Percentiles rank a stretch among this genome's conserved stretches.
Evolutionary conservation across 2,888 invertebrate species (phyloP).

Genomic region (Pandemis heparana): DNA sequence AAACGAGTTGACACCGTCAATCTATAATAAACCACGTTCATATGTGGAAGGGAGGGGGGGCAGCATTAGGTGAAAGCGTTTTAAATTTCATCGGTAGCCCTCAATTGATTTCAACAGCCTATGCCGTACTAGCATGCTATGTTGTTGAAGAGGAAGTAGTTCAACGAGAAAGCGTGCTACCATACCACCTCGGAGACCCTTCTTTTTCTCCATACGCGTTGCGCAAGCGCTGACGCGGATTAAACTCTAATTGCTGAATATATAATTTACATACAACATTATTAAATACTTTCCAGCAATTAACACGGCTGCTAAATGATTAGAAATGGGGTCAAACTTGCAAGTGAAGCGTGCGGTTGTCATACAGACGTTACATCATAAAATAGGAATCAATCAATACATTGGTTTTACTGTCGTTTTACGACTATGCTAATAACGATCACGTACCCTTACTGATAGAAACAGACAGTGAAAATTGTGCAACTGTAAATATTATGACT

Average conservation of each 20-base stretch:
- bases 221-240: slow-evolving; percentile 47
- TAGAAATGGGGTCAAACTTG: slow-evolving; percentile 18
- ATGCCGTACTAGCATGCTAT: slow-evolving; percentile 41
- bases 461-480: not conserved
- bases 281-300: slow-evolving; percentile 20
- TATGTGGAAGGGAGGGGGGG: slow-evolving; percentile 43
- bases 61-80: slow-evolving; percentile 76
- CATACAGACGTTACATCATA: slow-evolving; percentile 9
- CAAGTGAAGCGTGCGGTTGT: not conserved
- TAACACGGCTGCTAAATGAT: not conserved
- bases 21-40: slow-evolving; percentile 36
- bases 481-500: not conserved
- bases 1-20: too few relatives aligned
- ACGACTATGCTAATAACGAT: slow-evolving; percentile 4
- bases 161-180: slow-evolving; percentile 45
- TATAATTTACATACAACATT: slow-evolving; percentile 13
- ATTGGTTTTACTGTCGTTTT: not conserved
- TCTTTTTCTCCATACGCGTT: slow-evolving; percentile 54
- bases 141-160: slow-evolving; percentile 2
- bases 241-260: slow-evolving; percentile 7
- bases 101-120: slow-evolving; percentile 66
- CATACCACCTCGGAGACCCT: slow-evolving; percentile 53
- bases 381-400: slow-evolving; percentile 9
- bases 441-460: not conserved
- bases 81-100: slow-evolving; percentile 72